Evolutionary conservation across 35 echinoderm and acorn worm genomes (phyloP).

Genomic region (Amphiura filiformis): DNA sequence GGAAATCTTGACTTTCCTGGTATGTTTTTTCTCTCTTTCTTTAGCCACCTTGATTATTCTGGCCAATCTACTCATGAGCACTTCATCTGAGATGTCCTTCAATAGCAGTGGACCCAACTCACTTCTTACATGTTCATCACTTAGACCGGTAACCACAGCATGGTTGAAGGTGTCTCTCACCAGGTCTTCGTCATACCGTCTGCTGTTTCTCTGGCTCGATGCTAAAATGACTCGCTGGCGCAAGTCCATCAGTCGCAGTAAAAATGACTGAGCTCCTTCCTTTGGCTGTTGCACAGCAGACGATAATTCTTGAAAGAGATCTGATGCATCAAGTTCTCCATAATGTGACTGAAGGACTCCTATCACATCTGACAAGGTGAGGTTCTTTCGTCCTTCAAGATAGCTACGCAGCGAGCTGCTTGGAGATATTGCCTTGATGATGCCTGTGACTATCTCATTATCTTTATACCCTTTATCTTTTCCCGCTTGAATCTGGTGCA

Average conservation of each 20-base stretch:
- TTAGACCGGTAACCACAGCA: conserved; percentile 34
- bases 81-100: conserved; percentile 20
- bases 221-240: conserved; percentile 62
- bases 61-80: not conserved
- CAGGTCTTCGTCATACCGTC: conserved; percentile 36
- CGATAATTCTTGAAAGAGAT: conserved; percentile 52
- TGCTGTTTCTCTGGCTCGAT: conserved; percentile 8
- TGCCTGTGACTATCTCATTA: conserved; percentile 17
- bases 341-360: conserved; percentile 47
- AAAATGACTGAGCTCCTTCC: conserved; percentile 38
- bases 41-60: too few species aligned
- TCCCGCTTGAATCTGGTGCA: conserved; percentile 48
- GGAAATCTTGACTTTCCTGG: too few species aligned
- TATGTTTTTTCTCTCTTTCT: too few species aligned
- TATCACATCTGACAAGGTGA: conserved; percentile 28
- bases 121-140: conserved; percentile 20
- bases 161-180: conserved; percentile 52
- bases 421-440: conserved; percentile 25
- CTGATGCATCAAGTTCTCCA: conserved; percentile 48
- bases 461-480: conserved; percentile 8
- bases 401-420: conserved; percentile 25
- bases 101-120: conserved; percentile 25
- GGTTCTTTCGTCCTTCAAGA: conserved; percentile 23
- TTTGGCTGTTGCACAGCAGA: conserved; percentile 19
- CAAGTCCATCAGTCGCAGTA: conserved; percentile 47